Evolutionary conservation across 2,113 vertebrate genomes (phyloP).

Genomic region (Vidua macroura): DNA sequence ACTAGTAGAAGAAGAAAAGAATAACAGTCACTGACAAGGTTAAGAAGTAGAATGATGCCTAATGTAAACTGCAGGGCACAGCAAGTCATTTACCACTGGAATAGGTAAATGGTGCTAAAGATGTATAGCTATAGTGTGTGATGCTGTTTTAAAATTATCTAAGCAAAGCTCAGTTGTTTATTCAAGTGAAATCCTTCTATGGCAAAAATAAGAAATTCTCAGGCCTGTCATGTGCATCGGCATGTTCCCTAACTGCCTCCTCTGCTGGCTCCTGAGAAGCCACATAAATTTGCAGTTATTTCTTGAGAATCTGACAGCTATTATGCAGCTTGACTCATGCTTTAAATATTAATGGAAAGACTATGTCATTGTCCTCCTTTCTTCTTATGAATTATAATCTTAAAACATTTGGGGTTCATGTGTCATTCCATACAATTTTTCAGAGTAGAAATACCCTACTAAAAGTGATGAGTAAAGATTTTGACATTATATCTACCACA

Average conservation of each 20-base stretch:
- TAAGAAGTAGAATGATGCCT: neutral
- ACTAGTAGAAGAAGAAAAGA: neutral
- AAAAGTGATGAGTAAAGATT: neutral
- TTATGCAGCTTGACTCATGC: neutral
- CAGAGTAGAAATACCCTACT: neutral
- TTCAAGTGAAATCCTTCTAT: conserved; percentile 8
- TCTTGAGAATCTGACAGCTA: conserved; percentile 6
- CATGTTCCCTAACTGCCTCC: neutral
- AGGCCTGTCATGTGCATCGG: neutral
- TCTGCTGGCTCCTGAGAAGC: neutral
- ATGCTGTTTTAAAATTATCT: neutral
- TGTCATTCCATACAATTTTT: neutral
- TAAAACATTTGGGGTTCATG: neutral
- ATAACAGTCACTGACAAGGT: neutral
- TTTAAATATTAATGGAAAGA: conserved; percentile 27
- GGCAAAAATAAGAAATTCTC: conserved; percentile 40
- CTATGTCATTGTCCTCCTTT: conserved; percentile 1
- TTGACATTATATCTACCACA: neutral
- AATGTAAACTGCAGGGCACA: neutral
- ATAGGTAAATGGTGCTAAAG: neutral
- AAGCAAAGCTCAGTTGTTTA: conserved; percentile 13
- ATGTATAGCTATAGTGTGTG: neutral
- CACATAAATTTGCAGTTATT: conserved; percentile 41
- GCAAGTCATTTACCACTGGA: neutral
- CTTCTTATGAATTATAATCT: neutral